Conservation (phyloP, 2,797 vertebrate species). For the Ispidina picta region DNA sequence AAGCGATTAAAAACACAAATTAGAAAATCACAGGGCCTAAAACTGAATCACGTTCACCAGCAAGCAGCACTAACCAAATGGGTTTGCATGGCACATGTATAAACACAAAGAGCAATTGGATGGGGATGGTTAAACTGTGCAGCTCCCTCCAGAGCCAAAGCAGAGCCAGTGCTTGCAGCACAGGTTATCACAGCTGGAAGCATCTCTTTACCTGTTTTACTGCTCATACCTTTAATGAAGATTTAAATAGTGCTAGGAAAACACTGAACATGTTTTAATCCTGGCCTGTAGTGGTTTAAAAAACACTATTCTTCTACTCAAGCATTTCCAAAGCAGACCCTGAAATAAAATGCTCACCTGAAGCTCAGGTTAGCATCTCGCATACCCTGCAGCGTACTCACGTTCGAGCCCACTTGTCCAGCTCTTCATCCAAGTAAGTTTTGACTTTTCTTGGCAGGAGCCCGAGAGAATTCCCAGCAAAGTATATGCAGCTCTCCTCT, state of each 20-base stretch:
- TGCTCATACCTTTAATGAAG: background rate
- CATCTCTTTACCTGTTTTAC: background rate
- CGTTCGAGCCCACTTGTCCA: conserved; percentile 94
- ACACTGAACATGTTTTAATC: background rate
- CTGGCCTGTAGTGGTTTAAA: background rate
- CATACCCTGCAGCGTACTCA: conserved; percentile 59
- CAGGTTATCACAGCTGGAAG: background rate
- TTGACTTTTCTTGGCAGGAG: conserved; percentile 88
- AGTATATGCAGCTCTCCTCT: conserved; percentile 86
- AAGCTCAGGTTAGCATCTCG: background rate
- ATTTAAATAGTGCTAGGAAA: background rate
- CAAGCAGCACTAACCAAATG: background rate
- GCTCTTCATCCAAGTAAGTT: conserved; percentile 88
- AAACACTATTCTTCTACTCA: background rate
- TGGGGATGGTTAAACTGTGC: background rate
- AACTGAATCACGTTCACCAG: background rate
- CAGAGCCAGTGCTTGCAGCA: background rate
- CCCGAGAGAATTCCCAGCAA: conserved; percentile 91
- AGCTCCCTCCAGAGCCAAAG: background rate
- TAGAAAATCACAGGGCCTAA: background rate
- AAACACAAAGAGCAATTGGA: background rate
- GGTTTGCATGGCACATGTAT: background rate
- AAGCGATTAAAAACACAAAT: background rate
- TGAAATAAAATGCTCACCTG: background rate
- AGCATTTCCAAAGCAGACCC: background rate